Percentiles rank a stretch among this genome's conserved stretches.
Evolutionary conservation across 1,140 invertebrate genomes (phyloP).

Genomic region (Campoletis sonorensis): DNA sequence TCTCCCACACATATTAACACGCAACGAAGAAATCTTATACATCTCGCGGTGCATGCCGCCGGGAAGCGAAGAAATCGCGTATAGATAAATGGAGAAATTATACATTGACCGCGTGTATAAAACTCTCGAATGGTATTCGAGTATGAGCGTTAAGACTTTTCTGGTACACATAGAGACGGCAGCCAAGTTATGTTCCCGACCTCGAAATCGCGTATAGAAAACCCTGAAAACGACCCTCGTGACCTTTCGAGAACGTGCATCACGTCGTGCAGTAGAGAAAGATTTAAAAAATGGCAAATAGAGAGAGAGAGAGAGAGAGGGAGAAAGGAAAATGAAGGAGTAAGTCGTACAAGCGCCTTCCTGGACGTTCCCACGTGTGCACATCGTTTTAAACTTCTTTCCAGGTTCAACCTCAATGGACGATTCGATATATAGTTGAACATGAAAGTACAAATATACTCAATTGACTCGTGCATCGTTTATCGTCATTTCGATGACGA

Average conservation of each 20-base stretch:
- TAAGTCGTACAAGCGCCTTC: neutral
- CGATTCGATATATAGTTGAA: neutral
- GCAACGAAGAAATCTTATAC: neutral
- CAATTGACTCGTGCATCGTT: too few relatives aligned
- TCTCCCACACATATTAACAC: neutral
- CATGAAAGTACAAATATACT: too few relatives aligned
- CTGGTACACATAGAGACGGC: neutral
- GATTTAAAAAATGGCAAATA: neutral
- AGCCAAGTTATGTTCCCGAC: conserved; percentile 26
- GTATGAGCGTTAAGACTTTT: neutral
- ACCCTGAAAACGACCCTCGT: conserved; percentile 47
- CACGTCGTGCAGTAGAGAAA: neutral
- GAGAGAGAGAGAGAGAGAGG: conserved; percentile 43
- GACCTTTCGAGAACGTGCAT: conserved; percentile 57
- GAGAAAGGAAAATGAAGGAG: neutral
- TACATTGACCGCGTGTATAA: neutral
- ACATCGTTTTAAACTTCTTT: neutral
- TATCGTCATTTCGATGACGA: too few relatives aligned
- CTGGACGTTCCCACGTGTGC: neutral
- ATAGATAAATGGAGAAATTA: conserved; percentile 8
- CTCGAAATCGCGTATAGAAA: conserved; percentile 50
- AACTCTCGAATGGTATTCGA: neutral
- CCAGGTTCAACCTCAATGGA: neutral
- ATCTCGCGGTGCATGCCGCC: neutral
- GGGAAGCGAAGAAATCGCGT: neutral